These are phyloP conservation scores for Cephalopterus ornatus DNA, from an alignment of 2,113 vertebrate genomes.

Conservation along the genomic window DNA sequence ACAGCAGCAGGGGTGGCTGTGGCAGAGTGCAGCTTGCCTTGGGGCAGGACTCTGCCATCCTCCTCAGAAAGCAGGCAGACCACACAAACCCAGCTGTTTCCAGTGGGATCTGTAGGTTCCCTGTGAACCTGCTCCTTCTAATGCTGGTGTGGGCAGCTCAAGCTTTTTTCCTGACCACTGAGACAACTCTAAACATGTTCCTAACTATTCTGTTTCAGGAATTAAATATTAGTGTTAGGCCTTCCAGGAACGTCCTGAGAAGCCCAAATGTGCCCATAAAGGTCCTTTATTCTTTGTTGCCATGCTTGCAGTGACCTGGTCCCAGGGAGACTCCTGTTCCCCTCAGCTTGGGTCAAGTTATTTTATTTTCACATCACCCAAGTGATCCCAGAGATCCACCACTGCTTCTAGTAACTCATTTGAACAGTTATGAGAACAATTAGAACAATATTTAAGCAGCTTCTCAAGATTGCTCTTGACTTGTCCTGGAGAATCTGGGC, in stretches of 20 bases:
- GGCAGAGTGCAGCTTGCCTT: fast-evolving
- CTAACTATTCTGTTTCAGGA: neutral
- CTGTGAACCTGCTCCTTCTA: neutral
- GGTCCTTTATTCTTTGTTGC: neutral
- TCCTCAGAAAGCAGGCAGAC: neutral
- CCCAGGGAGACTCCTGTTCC: neutral
- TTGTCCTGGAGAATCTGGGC: neutral
- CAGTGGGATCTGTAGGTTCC: fast-evolving
- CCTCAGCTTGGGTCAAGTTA: neutral
- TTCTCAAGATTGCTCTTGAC: neutral
- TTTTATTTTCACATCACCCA: neutral
- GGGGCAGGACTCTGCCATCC: neutral
- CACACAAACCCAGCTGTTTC: fast-evolving
- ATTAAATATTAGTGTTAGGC: neutral
- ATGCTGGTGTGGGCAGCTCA: fast-evolving
- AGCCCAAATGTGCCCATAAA: neutral
- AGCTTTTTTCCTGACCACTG: neutral
- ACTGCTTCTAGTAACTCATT: neutral
- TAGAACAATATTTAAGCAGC: neutral
- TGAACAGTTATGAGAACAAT: neutral
- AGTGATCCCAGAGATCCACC: neutral
- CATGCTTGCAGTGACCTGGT: neutral
- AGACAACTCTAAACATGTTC: neutral
- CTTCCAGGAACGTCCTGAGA: neutral
- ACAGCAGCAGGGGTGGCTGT: neutral